Percentiles rank a stretch among this genome's conserved stretches.
Conservation (phyloP, 2,797 vertebrate species). For the Enteromius argenteus region DNA sequence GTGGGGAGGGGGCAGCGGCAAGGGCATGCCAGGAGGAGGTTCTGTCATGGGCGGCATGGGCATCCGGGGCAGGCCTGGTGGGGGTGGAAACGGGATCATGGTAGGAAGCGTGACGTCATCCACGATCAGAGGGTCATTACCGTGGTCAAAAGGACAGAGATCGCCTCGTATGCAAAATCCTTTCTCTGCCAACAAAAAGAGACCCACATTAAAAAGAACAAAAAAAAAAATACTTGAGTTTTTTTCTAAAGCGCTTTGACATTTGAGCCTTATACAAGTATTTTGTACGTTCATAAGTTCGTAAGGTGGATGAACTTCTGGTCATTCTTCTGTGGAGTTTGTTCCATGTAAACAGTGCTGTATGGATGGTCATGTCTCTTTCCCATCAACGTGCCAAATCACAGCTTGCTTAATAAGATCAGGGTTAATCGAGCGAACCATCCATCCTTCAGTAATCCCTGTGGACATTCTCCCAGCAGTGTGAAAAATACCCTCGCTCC, state of each 20-base stretch:
- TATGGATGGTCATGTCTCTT: background rate
- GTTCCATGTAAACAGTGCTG: background rate
- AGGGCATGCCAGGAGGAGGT: constrained; percentile 83
- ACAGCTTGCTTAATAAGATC: background rate
- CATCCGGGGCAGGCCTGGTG: constrained; percentile 84
- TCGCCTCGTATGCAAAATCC: constrained; percentile 97
- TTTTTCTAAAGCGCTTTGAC: background rate
- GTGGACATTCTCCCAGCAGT: constrained; percentile 24
- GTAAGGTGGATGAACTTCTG: background rate
- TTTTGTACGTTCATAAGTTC: background rate
- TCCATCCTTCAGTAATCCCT: background rate
- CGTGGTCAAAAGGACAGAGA: constrained; percentile 96
- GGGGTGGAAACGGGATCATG: constrained; percentile 97
- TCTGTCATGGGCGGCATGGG: constrained; percentile 74
- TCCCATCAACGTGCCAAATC: background rate
- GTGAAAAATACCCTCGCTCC: constrained; percentile 63
- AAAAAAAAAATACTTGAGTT: background rate
- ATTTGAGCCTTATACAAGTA: background rate
- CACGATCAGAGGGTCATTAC: constrained; percentile 95
- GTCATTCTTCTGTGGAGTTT: constrained; percentile 7
- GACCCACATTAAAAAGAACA: background rate
- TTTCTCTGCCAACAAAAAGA: constrained; percentile 82
- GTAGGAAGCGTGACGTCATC: constrained; percentile 94
- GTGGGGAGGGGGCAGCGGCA: constrained; percentile 80
- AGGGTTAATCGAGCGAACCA: constrained; percentile 25